Evolutionary conservation across 2,888 invertebrate species (phyloP), one percentile per base, ranked within the genome.

Genomic region (Argyresthia albistria): DNA sequence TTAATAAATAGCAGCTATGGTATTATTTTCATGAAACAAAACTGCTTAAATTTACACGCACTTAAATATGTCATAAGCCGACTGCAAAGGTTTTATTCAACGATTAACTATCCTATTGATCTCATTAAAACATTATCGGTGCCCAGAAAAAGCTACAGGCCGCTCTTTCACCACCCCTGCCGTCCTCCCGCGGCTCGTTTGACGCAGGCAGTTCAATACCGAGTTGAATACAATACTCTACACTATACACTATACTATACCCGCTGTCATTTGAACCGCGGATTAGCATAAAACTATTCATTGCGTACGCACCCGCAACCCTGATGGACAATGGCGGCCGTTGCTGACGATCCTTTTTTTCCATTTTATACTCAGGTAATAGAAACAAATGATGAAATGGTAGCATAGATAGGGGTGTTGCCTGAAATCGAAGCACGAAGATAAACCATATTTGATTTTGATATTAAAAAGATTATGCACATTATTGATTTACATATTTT

Each of bases 201-300:
- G 50, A 50, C 50, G 43, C 43, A 50, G 50, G 50, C 50, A 50
- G 42, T 50, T 50, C 50, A 50, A 50, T 50, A 39, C 39, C 9
- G 39, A 39, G n/a, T 39, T 46, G 46, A 46, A 35, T 45, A 12
- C 45, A 45, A 45, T 45, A 14, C 14, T 45, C 25, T 25, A n/a
- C n/a, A n/a, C n/a, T n/a, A n/a, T n/a, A n/a, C n/a, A n/a, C n/a
- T n/a, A n/a, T n/a, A n/a, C n/a, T n/a, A n/a, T 25, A 25, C 25
- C 25, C 25, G 25, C 25, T 25, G 25, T 25, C 25, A 25, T 25
- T 25, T 25, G 25, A n/a, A 47, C 35, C 35, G 35, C 25, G 55
- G 57, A 66, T 76, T 72, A 74, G 74, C 76, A 75, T 75, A 70
- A 35, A 51, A 70, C 76, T 73, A 78, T 77, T 77, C 76, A 69